phyloP scores from a whole-genome alignment of 2,888 invertebrate species.

The Amiota communis region DNA sequence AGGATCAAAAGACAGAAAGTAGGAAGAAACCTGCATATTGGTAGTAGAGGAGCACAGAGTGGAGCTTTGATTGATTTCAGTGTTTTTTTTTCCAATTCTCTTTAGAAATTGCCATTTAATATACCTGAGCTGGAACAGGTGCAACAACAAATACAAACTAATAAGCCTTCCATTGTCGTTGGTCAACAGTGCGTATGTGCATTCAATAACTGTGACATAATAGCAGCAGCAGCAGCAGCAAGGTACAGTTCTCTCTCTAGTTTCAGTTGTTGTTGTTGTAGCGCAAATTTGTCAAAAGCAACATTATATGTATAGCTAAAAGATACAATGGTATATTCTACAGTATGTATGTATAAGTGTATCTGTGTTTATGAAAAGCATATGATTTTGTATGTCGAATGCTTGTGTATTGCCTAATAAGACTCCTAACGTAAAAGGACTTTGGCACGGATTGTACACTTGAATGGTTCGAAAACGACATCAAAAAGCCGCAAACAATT shows the following conservation, averaged over 20 bases:
- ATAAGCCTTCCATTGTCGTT: constrained; percentile 21
- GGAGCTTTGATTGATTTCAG: constrained; percentile 18
- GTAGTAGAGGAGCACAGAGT: background rate
- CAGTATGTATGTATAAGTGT: background rate
- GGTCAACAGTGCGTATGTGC: constrained; percentile 24
- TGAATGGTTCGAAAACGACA: background rate
- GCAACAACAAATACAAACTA: constrained; percentile 19
- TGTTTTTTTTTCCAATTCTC: background rate
- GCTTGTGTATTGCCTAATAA: background rate
- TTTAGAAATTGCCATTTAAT: background rate
- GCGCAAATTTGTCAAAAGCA: background rate
- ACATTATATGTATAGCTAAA: background rate
- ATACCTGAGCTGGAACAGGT: constrained; percentile 16
- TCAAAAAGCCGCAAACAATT: constrained; percentile 2
- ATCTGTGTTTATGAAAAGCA: no score
- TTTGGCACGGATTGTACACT: constrained; percentile 16
- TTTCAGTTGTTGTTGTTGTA: background rate
- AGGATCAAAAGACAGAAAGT: no score
- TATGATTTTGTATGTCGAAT: no score
- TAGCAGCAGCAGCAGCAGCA: no score
- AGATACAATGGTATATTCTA: background rate
- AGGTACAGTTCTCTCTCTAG: background rate
- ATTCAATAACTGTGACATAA: background rate
- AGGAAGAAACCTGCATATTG: background rate
- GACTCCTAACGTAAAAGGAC: constrained; percentile 1